These are phyloP conservation scores for Echinops telfairi DNA, from an alignment of 2,113 vertebrate genomes.

Conservation along the genomic window DNA sequence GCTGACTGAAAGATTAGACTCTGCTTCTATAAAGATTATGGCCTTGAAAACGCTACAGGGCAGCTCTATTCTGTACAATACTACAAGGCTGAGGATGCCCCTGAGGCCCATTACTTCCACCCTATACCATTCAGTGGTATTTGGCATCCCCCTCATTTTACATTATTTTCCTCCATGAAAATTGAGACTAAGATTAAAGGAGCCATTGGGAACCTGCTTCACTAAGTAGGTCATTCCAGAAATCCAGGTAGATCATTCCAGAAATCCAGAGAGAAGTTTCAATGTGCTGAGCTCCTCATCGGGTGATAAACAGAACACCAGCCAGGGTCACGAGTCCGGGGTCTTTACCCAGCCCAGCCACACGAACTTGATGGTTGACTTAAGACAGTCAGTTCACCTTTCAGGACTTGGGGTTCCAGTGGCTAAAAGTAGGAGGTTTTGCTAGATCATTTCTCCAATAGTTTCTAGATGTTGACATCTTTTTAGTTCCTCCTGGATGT, in stretches of 20 bases:
- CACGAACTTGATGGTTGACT: not conserved
- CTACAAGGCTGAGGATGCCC: not conserved
- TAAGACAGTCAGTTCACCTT: not conserved
- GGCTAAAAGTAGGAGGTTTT: not conserved
- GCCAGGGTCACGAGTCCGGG: not conserved
- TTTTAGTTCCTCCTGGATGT: constrained; percentile 11
- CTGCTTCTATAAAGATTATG: not conserved
- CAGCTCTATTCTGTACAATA: not conserved
- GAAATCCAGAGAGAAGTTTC: not conserved
- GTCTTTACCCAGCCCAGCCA: not conserved
- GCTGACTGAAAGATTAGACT: not conserved
- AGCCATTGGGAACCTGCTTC: not conserved
- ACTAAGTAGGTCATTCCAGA: constrained; percentile 33
- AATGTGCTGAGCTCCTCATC: not conserved
- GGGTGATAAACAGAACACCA: not conserved
- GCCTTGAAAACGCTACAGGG: not conserved
- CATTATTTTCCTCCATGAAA: constrained; percentile 24
- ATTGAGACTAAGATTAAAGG: constrained; percentile 45
- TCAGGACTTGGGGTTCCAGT: constrained; percentile 10
- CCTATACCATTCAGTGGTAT: not conserved
- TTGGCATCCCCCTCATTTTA: not conserved
- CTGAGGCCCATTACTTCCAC: not conserved
- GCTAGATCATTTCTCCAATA: not conserved
- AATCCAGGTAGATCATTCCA: constrained; percentile 4
- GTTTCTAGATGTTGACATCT: not conserved